A percentile compares a stretch with the other conserved stretches of the same genome.
Evolutionary conservation across 2,113 vertebrate species (phyloP).

Genomic region (Mystacornis crossleyi): DNA sequence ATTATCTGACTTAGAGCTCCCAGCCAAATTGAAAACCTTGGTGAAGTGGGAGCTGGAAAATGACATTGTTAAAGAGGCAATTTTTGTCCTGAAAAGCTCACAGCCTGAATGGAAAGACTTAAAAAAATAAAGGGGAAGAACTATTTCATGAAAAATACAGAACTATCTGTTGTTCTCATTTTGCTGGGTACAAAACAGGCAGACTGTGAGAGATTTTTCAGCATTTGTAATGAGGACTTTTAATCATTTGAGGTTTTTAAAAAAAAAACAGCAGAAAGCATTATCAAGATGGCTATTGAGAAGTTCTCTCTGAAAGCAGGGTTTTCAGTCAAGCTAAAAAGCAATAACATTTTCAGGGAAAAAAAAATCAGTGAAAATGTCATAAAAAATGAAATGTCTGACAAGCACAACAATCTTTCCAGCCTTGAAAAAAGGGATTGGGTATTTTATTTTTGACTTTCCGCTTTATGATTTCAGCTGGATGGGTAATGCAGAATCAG

Average conservation of each 20-base stretch:
- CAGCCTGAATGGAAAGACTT: conserved; percentile 39
- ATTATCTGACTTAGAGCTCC: conserved; percentile 34
- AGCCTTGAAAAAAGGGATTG: conserved; percentile 16
- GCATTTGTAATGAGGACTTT: conserved; percentile 7
- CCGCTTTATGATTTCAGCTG: not conserved
- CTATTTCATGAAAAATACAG: not conserved
- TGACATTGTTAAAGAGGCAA: conserved; percentile 51
- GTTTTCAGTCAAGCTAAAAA: conserved; percentile 48
- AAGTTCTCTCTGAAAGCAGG: conserved; percentile 11
- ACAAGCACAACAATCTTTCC: conserved; percentile 54
- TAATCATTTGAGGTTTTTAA: not conserved
- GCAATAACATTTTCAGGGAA: conserved; percentile 35
- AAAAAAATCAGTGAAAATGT: conserved; percentile 30
- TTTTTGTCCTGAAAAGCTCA: conserved; percentile 48
- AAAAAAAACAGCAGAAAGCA: not conserved
- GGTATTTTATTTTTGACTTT: conserved; percentile 12
- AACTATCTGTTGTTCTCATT: conserved; percentile 1
- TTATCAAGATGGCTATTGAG: conserved; percentile 28
- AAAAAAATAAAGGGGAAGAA: not conserved
- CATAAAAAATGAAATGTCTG: conserved; percentile 51
- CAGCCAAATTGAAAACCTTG: conserved; percentile 39
- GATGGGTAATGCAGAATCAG: conserved; percentile 17
- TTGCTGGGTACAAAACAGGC: not conserved
- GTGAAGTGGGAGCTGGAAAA: conserved; percentile 28
- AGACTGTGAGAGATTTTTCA: not conserved